Base-by-base conservation (phyloP, 2,888 invertebrate species). In the Macaria liturata region DNA sequence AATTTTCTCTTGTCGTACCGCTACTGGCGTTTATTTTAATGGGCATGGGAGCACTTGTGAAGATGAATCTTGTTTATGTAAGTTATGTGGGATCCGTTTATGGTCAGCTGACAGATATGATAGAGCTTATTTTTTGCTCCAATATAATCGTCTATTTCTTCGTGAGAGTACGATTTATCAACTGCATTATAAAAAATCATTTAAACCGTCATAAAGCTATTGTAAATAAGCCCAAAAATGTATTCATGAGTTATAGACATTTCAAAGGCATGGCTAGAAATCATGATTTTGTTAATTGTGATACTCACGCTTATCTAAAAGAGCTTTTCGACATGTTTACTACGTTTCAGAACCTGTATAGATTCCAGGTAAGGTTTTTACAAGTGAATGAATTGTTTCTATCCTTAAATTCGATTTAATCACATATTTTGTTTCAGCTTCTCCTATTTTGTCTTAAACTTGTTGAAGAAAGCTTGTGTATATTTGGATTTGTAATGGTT, bases 151-250 rank as follows among this genome's bases (percentile, higher is more conserved):
- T 71, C 9, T 80, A 75, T 64, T 86, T 87, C 54, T 69, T 67
- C 32, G 44, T 77, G 9, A 76, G 84, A 32, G 49, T 81, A 3
- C 71, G 74, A 4, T 81, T 80, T 49, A 62, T 86, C 1, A 88
- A 88, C 59, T 66, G 72, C 5, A 77, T 86, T 3, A 71, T 87
- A 34, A 63, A 60, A 7, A 85, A 82, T 46, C 76, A 82, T 60
- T 67, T 84, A 40, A 65, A 71, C 40, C 60, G 51, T 37, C 62
- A 64, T 43, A 63, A 59, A 40, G 61, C 20, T 1, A 54, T 3
- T 4, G 31, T 9, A 37, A 51, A 37, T 3, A 40, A 42, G 40
- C 43, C 55, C 34, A 43, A 59, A 43, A 20, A 32, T 50, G 8
- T 5, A 0, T 4, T 43, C 30, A 37, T 52, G 3, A 49, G 52